Base-by-base conservation (phyloP, 2,797 vertebrate genomes). In the Melanotaenia boesemani region DNA sequence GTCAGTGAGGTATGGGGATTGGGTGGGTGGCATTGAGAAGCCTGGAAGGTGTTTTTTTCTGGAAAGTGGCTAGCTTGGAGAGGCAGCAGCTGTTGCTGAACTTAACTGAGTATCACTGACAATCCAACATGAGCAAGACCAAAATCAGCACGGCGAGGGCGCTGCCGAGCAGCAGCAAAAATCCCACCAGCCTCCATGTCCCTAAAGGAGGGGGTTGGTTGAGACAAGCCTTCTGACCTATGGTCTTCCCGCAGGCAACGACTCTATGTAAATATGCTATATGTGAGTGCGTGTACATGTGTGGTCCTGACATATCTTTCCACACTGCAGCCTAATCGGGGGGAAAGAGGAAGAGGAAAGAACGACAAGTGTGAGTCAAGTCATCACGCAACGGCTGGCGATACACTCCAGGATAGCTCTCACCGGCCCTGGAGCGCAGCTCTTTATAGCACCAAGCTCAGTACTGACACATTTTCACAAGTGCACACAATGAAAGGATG, bases 291-390 rank as follows among this genome's bases (percentile, higher is more conserved):
- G n/a, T n/a, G 44, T 37, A 63, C 28, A 16, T 56, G 75, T 54
- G 58, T 52, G 30, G 57, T 61, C 44, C 55, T 87, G 82, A 88
- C 79, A 72, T 76, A 72, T 72, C 86, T 88, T 73, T 83, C 68
- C 34, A 71, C 79, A 64, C 71, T 75, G 77, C 83, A 71, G 83
- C 86, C 77, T 84, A 89, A 91, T 91, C 86, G 32, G 84, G 78
- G 72, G 80, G 80, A 82, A 85, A 83, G 82, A 81, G 76, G 67
- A 72, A 74, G 72, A 74, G 70, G 72, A 58, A 75, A 84, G 79
- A 81, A 81, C 34, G 87, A 88, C 87, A 90, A 89, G 88, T 91
- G 89, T 84, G 89, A 92, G 83, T 91, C 83, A 86, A 91, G 86
- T 88, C 72, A 73, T 91, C 91, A 90, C 84, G 86, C 88, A 86